Evolutionary conservation across 2,888 invertebrate species (phyloP).

Genomic region (Arctia plantaginis): DNA sequence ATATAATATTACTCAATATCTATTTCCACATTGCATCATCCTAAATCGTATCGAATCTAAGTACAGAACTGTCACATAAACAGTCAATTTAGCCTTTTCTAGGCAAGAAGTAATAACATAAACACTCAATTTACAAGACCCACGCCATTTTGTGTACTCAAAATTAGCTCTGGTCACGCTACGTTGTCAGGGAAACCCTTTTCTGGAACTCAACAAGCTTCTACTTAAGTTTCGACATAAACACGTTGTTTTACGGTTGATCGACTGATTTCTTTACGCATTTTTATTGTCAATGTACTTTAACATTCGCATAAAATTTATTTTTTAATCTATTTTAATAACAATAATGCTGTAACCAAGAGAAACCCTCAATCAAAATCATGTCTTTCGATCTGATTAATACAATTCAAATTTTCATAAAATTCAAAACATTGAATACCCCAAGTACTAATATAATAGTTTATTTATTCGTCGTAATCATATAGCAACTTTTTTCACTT

Average conservation of each 20-base stretch:
- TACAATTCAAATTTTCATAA: too few relatives aligned
- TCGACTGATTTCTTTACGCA: background rate
- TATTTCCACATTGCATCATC: background rate
- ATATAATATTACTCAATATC: too few relatives aligned
- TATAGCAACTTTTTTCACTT: too few relatives aligned
- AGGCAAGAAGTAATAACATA: slow-evolving; percentile 2
- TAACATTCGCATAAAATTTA: too few relatives aligned
- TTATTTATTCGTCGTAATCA: too few relatives aligned
- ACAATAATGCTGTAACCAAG: too few relatives aligned
- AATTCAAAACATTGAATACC: too few relatives aligned
- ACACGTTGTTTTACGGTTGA: background rate
- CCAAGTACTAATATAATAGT: too few relatives aligned
- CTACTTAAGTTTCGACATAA: background rate
- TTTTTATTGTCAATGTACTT: too few relatives aligned
- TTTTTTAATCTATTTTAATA: too few relatives aligned
- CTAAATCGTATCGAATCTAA: background rate
- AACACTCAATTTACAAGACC: slow-evolving; percentile 12
- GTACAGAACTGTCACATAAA: background rate
- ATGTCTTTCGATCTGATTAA: too few relatives aligned
- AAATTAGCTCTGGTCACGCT: slow-evolving; percentile 8
- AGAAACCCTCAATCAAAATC: too few relatives aligned
- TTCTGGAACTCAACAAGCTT: slow-evolving; percentile 2
- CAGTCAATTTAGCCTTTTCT: background rate
- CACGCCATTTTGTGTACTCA: background rate
- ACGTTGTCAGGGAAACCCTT: background rate